These are phyloP conservation scores for Orthosia gracilis DNA, from an alignment of 2,888 invertebrate species.

Conservation along the genomic window DNA sequence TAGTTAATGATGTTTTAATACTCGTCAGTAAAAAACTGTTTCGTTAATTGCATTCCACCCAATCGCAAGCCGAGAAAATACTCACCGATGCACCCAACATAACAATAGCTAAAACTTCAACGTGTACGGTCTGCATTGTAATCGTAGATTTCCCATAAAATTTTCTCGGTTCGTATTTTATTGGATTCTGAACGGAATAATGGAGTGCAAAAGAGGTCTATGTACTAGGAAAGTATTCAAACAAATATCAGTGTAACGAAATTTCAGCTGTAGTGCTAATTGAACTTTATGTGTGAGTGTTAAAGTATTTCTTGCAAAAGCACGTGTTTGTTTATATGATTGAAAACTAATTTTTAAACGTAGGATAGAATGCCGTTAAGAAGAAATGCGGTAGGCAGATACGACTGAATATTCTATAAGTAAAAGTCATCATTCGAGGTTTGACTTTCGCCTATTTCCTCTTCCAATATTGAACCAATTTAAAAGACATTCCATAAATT, in stretches of 20 bases:
- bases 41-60: not conserved
- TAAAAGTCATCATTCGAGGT: too few species aligned
- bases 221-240: not conserved
- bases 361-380: not conserved
- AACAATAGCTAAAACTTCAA: not conserved
- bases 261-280: not conserved
- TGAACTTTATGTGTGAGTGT: not conserved
- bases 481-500: too few species aligned
- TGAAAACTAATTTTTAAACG: not conserved
- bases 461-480: too few species aligned
- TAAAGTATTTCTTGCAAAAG: not conserved
- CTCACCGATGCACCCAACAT: not conserved
- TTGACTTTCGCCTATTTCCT: too few species aligned
- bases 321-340: not conserved
- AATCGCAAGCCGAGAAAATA: not conserved
- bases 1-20: too few species aligned
- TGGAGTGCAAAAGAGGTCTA: slow-evolving; percentile 2
- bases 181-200: not conserved
- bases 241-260: not conserved
- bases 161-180: not conserved
- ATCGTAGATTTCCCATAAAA: not conserved
- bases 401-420: too few species aligned
- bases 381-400: too few species aligned
- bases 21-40: too few species aligned
- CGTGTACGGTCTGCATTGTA: not conserved